Evolutionary conservation across 2,888 invertebrate genomes (phyloP).

Genomic region (Eurois occulta): DNA sequence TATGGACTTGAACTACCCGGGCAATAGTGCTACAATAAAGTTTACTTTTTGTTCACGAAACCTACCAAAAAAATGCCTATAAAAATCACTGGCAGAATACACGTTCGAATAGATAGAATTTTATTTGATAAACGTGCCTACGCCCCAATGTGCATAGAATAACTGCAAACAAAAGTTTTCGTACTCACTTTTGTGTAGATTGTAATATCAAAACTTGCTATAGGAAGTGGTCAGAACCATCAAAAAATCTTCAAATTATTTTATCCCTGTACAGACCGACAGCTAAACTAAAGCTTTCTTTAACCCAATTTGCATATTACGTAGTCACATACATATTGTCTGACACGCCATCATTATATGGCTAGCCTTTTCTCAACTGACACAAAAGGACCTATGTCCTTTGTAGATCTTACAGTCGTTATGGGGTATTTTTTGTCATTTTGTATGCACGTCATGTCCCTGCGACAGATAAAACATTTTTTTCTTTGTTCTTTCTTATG

Average conservation of each 20-base stretch:
- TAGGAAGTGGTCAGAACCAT: not conserved
- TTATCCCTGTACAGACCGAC: not conserved
- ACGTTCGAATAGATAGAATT: slow-evolving; percentile 40
- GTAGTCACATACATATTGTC: too few relatives aligned
- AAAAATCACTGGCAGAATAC: slow-evolving; percentile 41
- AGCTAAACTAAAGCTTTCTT: too few relatives aligned
- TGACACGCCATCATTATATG: not conserved
- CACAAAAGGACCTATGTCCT: too few relatives aligned
- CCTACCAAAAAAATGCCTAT: slow-evolving; percentile 20
- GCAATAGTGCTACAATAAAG: slow-evolving; percentile 9
- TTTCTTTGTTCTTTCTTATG: too few relatives aligned
- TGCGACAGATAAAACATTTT: not conserved
- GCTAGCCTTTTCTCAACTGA: not conserved
- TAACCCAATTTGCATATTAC: too few relatives aligned
- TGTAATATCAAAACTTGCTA: slow-evolving; percentile 10
- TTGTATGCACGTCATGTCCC: not conserved
- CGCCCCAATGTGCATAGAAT: slow-evolving; percentile 28
- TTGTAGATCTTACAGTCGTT: not conserved
- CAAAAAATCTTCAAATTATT: not conserved
- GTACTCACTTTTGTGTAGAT: slow-evolving; percentile 30
- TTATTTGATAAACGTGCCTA: slow-evolving; percentile 55
- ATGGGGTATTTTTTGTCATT: too few relatives aligned
- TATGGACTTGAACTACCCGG: slow-evolving; percentile 14
- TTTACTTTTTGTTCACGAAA: slow-evolving; percentile 10
- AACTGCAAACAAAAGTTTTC: slow-evolving; percentile 25